Evolutionary conservation across 2,797 vertebrate genomes (phyloP).

Genomic region (Chloroceryle inda): DNA sequence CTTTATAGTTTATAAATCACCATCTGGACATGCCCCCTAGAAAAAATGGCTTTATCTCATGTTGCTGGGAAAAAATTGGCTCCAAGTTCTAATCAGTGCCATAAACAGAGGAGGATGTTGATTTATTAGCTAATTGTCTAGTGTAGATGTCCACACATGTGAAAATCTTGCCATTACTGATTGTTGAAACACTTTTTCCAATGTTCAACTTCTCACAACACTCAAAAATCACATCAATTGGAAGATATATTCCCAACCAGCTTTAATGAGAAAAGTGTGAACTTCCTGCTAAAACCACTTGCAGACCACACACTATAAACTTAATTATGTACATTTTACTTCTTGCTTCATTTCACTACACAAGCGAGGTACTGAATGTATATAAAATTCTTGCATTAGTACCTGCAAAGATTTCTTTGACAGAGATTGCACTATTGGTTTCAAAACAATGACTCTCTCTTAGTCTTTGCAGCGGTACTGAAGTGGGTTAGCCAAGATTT

Average conservation of each 20-base stretch:
- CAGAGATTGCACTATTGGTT: neutral
- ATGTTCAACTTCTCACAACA: neutral
- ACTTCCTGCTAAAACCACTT: neutral
- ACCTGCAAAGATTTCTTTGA: neutral
- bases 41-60: constrained; percentile 60
- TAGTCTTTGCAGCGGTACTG: neutral
- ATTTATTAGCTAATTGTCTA: constrained; percentile 62
- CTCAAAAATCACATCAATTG: neutral
- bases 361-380: neutral
- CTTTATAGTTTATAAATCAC: constrained; percentile 61
- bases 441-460: neutral
- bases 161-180: constrained; percentile 22
- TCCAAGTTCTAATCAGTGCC: constrained; percentile 63
- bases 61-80: constrained; percentile 5
- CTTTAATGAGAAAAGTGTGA: constrained; percentile 7
- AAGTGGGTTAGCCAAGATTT: neutral
- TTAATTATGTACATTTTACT: neutral
- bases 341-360: constrained; percentile 16
- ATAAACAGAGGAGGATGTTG: constrained; percentile 46
- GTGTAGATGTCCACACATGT: constrained; percentile 11
- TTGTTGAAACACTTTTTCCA: neutral
- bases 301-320: neutral
- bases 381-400: neutral
- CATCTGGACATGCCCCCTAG: neutral
- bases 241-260: neutral